Conservation (phyloP, 2,113 vertebrate species). For the Pluvianellus socialis region DNA sequence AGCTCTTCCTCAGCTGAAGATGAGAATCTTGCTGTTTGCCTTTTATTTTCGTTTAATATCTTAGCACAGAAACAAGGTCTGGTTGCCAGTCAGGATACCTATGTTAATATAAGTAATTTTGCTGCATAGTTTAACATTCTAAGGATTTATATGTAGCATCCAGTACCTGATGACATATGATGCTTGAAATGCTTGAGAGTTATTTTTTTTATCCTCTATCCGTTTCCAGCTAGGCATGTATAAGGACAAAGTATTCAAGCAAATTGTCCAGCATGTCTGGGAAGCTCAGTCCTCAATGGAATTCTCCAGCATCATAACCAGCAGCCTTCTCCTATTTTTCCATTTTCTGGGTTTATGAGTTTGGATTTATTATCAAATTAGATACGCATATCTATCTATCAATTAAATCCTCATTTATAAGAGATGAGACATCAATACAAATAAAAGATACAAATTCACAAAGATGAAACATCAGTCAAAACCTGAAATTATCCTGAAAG, state of each 20-base stretch:
- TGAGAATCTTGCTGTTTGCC: neutral
- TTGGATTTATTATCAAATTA: neutral
- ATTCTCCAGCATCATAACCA: neutral
- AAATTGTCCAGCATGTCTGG: neutral
- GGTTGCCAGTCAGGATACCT: neutral
- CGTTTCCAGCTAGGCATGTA: neutral
- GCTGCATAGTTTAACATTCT: neutral
- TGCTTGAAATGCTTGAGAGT: neutral
- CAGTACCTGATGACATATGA: neutral
- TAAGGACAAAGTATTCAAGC: neutral
- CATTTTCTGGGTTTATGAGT: neutral
- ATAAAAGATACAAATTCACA: neutral
- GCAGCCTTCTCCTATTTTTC: neutral
- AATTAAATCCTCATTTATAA: neutral
- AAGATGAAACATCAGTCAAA: neutral
- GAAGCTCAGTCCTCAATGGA: neutral
- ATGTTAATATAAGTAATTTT: neutral
- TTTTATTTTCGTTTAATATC: neutral
- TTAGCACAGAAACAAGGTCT: neutral
- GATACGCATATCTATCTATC: neutral
- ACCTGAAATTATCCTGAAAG: neutral
- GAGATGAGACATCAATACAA: neutral
- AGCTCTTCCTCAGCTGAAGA: neutral
- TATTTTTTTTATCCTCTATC: neutral
- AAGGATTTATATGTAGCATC: neutral